A percentile compares a stretch with the other conserved stretches of the same genome.
phyloP scores from a whole-genome alignment of 2,113 vertebrate species.

The Pachypanchax playfairii region DNA sequence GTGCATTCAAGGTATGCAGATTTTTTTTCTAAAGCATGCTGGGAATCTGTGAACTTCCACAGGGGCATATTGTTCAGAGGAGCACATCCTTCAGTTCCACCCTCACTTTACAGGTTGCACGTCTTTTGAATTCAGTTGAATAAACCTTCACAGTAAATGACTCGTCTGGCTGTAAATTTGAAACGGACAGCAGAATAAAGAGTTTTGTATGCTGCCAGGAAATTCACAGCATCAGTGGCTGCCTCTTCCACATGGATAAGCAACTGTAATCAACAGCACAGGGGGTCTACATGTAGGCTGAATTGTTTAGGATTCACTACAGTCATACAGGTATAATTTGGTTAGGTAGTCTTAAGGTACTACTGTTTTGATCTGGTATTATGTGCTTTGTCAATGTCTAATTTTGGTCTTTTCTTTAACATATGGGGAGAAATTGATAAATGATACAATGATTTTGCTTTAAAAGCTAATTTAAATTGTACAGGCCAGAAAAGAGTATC shows the following conservation, averaged over 20 bases:
- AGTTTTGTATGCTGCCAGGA: slow-evolving; percentile 53
- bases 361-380: not conserved
- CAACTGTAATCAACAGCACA: slow-evolving; percentile 55
- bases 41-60: slow-evolving; percentile 7
- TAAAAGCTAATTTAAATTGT: slow-evolving; percentile 10
- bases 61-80: slow-evolving; percentile 29
- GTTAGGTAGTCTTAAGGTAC: not conserved
- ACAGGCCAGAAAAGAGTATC: slow-evolving; percentile 3
- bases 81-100: slow-evolving; percentile 13
- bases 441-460: not conserved
- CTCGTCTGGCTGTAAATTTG: slow-evolving; percentile 52
- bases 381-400: not conserved
- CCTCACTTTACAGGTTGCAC: slow-evolving; percentile 28
- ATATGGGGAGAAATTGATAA: not conserved
- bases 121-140: slow-evolving; percentile 56
- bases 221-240: slow-evolving; percentile 51
- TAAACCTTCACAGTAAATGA: slow-evolving; percentile 48
- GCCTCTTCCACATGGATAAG: slow-evolving; percentile 61
- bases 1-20: slow-evolving; percentile 26
- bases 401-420: slow-evolving; percentile 5
- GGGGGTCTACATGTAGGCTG: slow-evolving; percentile 20
- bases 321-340: slow-evolving; percentile 6
- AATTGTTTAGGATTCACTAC: slow-evolving; percentile 10
- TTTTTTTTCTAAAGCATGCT: slow-evolving; percentile 9
- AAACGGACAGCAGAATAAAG: slow-evolving; percentile 49